phyloP scores from a whole-genome alignment of 30 jellyfish, hydroid and myxozoan genomes.

The Haliclystus octoradiatus region DNA sequence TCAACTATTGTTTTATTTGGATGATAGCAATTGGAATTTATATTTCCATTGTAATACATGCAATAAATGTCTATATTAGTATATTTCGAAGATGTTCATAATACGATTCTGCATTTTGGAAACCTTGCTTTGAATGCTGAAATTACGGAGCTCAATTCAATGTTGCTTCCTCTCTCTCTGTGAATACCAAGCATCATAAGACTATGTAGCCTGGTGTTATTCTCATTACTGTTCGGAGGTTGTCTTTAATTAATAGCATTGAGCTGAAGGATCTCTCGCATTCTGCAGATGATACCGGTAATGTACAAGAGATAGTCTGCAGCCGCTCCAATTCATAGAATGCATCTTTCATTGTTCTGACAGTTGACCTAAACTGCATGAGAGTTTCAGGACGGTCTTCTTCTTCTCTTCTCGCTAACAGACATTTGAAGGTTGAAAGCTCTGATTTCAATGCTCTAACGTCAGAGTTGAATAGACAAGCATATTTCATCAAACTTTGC shows the following conservation, averaged over 20 bases:
- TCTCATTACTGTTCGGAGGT: background rate
- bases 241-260: constrained; percentile 5
- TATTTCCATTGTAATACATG: too few species aligned
- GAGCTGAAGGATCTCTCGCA: constrained; percentile 27
- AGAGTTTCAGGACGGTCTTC: constrained; percentile 11
- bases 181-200: background rate
- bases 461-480: constrained; percentile 7
- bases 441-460: background rate
- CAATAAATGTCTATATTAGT: too few species aligned
- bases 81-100: too few species aligned
- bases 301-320: constrained; percentile 9
- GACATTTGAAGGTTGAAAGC: constrained; percentile 11
- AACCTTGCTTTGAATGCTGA: background rate
- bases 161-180: background rate
- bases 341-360: background rate
- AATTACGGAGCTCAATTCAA: background rate
- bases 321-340: constrained; percentile 1
- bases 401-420: constrained; percentile 3
- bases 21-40: too few species aligned
- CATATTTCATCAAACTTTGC: background rate
- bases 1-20: too few species aligned
- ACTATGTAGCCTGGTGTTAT: background rate
- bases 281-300: constrained; percentile 33
- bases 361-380: background rate
- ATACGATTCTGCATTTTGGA: background rate